phyloP scores from a whole-genome alignment of 2,888 invertebrate genomes.

The Scrobipalpa costella region DNA sequence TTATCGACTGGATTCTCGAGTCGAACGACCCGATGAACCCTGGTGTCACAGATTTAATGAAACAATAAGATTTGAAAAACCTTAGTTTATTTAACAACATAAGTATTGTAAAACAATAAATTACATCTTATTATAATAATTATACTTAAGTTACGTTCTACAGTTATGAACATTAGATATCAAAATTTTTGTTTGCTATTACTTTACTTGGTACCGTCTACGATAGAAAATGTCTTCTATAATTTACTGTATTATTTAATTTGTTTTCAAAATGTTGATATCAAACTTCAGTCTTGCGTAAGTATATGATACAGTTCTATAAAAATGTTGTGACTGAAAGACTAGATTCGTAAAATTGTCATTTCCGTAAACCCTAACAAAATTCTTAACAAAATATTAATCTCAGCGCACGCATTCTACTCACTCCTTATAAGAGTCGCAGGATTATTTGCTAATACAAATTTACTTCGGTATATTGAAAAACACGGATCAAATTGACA shows the following conservation, averaged over 20 bases:
- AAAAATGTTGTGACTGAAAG: conserved; percentile 56
- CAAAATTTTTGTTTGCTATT: background rate
- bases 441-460: too few species aligned
- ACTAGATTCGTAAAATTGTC: conserved; percentile 67
- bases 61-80: conserved; percentile 39
- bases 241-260: conserved; percentile 17
- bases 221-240: conserved; percentile 1
- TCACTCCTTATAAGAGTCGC: too few species aligned
- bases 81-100: conserved; percentile 67
- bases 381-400: conserved; percentile 59
- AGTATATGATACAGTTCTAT: conserved; percentile 42
- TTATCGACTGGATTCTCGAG: too few species aligned
- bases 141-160: conserved; percentile 3
- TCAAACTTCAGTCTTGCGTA: conserved; percentile 58
- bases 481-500: too few species aligned
- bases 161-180: background rate
- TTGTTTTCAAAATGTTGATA: conserved; percentile 16
- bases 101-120: conserved; percentile 70
- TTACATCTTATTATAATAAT: conserved; percentile 47
- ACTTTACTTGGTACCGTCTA: background rate
- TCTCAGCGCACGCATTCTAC: conserved; percentile 40
- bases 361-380: conserved; percentile 42
- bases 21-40: too few species aligned
- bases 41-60: too few species aligned
- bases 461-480: too few species aligned